Evolutionary conservation across 2,113 vertebrate genomes (phyloP).

Genomic region (Burhinus bistriatus): DNA sequence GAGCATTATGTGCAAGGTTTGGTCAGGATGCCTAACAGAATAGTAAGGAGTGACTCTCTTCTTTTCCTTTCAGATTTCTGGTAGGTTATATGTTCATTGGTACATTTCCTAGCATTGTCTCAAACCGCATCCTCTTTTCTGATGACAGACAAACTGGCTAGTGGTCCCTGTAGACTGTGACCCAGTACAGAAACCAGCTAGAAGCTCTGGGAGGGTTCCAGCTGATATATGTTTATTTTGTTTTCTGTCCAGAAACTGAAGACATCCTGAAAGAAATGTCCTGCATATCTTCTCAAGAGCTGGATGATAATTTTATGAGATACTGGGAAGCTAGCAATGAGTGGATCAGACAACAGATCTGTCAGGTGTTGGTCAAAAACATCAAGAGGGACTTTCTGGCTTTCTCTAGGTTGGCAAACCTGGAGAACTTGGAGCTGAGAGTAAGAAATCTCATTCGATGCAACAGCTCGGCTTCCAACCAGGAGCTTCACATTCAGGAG

Average conservation of each 20-base stretch:
- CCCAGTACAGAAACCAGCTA: background rate
- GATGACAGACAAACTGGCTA: background rate
- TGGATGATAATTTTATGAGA: background rate
- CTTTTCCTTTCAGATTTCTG: background rate
- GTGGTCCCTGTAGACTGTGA: too few relatives aligned
- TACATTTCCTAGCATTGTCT: background rate
- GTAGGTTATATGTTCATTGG: background rate
- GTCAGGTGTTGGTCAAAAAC: background rate
- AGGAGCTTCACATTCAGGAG: background rate
- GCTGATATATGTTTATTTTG: background rate
- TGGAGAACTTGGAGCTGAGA: background rate
- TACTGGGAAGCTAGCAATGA: background rate
- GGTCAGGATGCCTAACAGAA: background rate
- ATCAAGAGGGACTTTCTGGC: background rate
- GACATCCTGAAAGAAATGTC: background rate
- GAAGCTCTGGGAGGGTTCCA: background rate
- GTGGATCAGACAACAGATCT: background rate
- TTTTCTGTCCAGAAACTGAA: background rate
- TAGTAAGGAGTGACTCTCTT: background rate
- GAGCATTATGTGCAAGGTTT: background rate
- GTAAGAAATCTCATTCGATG: background rate
- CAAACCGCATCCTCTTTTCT: background rate
- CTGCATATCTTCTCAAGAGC: background rate
- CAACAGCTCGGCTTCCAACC: background rate
- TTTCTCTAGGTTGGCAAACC: background rate